A percentile compares a stretch with the other conserved stretches of the same genome.
Evolutionary conservation across 2,888 invertebrate genomes (phyloP).

Genomic region (Bhutanitis thaidina): DNA sequence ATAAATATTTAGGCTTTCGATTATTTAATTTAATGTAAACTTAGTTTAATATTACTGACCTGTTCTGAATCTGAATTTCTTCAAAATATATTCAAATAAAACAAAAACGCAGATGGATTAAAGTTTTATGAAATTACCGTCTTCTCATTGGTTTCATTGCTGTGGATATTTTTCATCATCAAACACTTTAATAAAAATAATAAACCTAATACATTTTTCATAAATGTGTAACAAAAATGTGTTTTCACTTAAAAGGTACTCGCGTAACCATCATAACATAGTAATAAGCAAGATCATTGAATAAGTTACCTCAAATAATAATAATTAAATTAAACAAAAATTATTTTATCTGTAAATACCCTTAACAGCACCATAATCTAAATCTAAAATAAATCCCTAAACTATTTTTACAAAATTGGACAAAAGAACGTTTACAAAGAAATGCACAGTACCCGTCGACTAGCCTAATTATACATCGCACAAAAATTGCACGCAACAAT

Average conservation of each 20-base stretch:
- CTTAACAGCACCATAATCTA: constrained; percentile 54
- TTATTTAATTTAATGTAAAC: neutral
- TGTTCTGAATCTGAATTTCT: neutral
- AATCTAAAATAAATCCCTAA: constrained; percentile 38
- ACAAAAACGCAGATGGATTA: constrained; percentile 14
- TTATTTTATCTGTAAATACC: constrained; percentile 37
- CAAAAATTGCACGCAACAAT: constrained; percentile 29
- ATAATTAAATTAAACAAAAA: constrained; percentile 28
- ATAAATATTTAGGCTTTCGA: no score
- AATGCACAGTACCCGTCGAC: constrained; percentile 79
- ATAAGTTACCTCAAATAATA: constrained; percentile 31
- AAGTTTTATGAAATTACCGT: constrained; percentile 15
- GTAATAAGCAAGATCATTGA: constrained; percentile 33
- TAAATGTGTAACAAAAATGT: constrained; percentile 22
- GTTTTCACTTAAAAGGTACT: constrained; percentile 65
- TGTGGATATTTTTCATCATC: constrained; percentile 25
- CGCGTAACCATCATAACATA: constrained; percentile 64
- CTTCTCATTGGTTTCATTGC: constrained; percentile 24
- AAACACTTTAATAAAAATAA: constrained; percentile 8
- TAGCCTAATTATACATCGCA: constrained; percentile 52
- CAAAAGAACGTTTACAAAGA: constrained; percentile 53
- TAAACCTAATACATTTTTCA: constrained; percentile 7
- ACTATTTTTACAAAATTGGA: constrained; percentile 74
- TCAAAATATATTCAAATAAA: constrained; percentile 11
- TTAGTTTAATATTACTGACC: constrained; percentile 17